Conservation (phyloP, 2,888 invertebrate genomes). For the Epistrophe eligans region DNA sequence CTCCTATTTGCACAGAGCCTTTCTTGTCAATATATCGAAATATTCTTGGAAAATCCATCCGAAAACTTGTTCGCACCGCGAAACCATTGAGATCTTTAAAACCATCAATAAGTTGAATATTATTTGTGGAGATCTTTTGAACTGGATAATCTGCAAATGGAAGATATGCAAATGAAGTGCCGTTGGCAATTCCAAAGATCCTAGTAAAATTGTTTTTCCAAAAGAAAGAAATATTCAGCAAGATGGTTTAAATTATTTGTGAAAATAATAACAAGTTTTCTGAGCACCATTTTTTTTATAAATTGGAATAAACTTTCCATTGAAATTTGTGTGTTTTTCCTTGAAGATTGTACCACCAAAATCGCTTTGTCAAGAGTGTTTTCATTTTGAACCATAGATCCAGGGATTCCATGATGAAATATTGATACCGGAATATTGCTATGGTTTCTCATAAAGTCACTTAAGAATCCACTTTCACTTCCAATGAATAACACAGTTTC, state of each 20-base stretch:
- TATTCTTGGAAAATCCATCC: slow-evolving; percentile 28
- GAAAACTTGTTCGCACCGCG: slow-evolving; percentile 18
- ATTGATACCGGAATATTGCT: slow-evolving; percentile 8
- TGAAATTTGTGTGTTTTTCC: background rate
- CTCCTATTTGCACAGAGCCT: slow-evolving; percentile 3
- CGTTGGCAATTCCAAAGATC: slow-evolving; percentile 29
- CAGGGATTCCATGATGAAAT: background rate
- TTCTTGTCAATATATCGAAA: slow-evolving; percentile 33
- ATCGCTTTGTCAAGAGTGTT: background rate
- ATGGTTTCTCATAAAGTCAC: slow-evolving; percentile 4
- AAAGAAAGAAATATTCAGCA: slow-evolving; percentile 17
- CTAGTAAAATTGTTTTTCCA: slow-evolving; percentile 32
- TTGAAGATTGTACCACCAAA: slow-evolving; percentile 3
- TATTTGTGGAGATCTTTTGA: background rate
- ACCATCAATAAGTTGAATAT: background rate
- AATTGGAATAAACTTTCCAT: background rate
- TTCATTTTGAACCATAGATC: background rate
- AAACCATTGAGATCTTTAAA: slow-evolving; percentile 44
- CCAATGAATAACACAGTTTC: slow-evolving; percentile 30
- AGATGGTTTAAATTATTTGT: background rate
- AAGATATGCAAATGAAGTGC: background rate
- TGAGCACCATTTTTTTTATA: background rate
- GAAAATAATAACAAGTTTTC: slow-evolving; percentile 23
- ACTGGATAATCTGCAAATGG: slow-evolving; percentile 33
- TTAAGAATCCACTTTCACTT: background rate